Percentiles rank a stretch among this genome's conserved stretches.
Evolutionary conservation across 2,888 invertebrate species (phyloP).

Genomic region (Apamea anceps): DNA sequence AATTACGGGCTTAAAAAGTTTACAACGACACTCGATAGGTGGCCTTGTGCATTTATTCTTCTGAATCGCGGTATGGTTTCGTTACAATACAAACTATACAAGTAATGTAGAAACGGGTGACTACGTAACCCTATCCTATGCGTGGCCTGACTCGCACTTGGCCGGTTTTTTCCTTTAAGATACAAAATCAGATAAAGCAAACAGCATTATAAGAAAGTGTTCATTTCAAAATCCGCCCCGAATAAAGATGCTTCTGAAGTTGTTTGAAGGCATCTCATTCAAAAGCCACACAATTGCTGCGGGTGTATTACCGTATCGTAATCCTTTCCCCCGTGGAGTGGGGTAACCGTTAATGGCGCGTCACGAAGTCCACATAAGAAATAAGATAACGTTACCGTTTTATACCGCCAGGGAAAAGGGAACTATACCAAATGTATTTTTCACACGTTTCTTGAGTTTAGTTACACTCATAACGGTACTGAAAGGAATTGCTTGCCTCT

Average conservation of each 20-base stretch:
- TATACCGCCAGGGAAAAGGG: constrained; percentile 30
- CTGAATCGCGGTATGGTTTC: no score
- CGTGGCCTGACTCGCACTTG: no score
- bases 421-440: constrained; percentile 41
- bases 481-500: constrained; percentile 41
- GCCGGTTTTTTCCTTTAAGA: not conserved
- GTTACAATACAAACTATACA: no score
- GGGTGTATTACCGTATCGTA: constrained; percentile 48
- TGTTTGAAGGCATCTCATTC: constrained; percentile 46
- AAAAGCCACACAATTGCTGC: constrained; percentile 57
- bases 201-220: not conserved
- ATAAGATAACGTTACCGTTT: constrained; percentile 52
- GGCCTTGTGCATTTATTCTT: no score
- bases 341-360: constrained; percentile 61
- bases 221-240: not conserved
- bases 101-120: no score
- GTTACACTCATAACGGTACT: constrained; percentile 19
- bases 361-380: constrained; percentile 57
- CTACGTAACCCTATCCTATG: no score
- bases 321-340: constrained; percentile 46
- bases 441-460: constrained; percentile 39
- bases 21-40: no score
- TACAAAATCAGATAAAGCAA: not conserved
- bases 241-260: constrained; percentile 5
- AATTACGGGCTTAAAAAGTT: no score